Evolutionary conservation across 2,888 invertebrate species (phyloP).

Genomic region (Lobophora halterata): DNA sequence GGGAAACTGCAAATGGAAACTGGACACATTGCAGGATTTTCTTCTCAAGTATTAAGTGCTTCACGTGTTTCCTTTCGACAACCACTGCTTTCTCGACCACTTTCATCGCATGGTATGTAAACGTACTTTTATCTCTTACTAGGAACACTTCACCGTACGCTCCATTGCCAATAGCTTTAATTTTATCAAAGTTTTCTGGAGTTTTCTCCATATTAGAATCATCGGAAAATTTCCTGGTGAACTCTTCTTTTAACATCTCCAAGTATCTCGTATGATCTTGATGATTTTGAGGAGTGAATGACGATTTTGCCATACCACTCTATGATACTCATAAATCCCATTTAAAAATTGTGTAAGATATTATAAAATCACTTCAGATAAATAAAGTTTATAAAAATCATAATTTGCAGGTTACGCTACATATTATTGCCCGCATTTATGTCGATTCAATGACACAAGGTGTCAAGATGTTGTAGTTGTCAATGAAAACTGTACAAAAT

Average conservation of each 20-base stretch:
- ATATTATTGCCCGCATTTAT: slow-evolving; percentile 12
- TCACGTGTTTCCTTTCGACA: slow-evolving; percentile 93
- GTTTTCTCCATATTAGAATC: slow-evolving; percentile 34
- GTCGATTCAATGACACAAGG: too few relatives aligned
- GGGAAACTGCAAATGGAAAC: slow-evolving; percentile 91
- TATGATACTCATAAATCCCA: slow-evolving; percentile 37
- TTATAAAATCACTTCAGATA: slow-evolving; percentile 37
- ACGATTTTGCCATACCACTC: slow-evolving; percentile 53
- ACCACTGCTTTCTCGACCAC: slow-evolving; percentile 91
- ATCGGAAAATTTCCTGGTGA: slow-evolving; percentile 44
- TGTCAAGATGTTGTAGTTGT: too few relatives aligned
- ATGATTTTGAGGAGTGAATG: slow-evolving; percentile 53
- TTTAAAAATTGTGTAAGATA: slow-evolving; percentile 41
- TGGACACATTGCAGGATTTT: slow-evolving; percentile 89
- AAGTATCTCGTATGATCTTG: slow-evolving; percentile 59
- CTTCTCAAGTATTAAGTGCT: slow-evolving; percentile 93
- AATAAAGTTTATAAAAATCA: slow-evolving; percentile 38
- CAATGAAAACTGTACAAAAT: too few relatives aligned
- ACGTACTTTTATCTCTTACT: slow-evolving; percentile 82
- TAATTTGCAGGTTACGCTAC: slow-evolving; percentile 18
- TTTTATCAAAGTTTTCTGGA: slow-evolving; percentile 84
- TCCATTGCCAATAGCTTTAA: slow-evolving; percentile 91
- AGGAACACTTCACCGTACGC: slow-evolving; percentile 94
- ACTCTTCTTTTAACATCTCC: slow-evolving; percentile 60
- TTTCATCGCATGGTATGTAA: slow-evolving; percentile 92